Evolutionary conservation across 1,140 invertebrate genomes (phyloP).

Genomic region (Musca vetustissima): DNA sequence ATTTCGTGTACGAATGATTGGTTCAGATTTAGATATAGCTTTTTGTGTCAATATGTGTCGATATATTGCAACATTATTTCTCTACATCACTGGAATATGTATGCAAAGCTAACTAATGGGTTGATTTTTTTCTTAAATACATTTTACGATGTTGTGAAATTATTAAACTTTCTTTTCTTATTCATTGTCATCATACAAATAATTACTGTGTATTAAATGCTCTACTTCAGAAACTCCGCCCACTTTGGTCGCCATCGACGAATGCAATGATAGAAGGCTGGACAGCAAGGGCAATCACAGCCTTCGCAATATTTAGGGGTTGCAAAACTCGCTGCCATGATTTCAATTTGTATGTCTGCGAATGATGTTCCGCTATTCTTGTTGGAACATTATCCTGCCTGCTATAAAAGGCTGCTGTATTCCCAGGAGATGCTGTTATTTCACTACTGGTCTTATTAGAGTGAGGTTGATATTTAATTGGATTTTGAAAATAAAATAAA

Average conservation of each 20-base stretch:
- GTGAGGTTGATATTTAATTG: constrained; percentile 20
- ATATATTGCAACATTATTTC: too few relatives aligned
- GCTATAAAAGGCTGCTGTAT: constrained; percentile 44
- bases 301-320: not conserved
- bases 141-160: too few relatives aligned
- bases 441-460: constrained; percentile 42
- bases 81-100: too few relatives aligned
- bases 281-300: too few relatives aligned
- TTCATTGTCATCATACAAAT: too few relatives aligned
- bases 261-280: not conserved
- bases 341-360: not conserved
- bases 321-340: not conserved
- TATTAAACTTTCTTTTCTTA: too few relatives aligned
- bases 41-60: too few relatives aligned
- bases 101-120: too few relatives aligned
- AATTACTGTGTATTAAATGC: too few relatives aligned
- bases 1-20: too few relatives aligned
- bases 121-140: too few relatives aligned
- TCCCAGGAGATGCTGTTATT: constrained; percentile 40
- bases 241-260: not conserved
- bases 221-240: not conserved
- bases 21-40: too few relatives aligned
- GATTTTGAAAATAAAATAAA: not conserved
- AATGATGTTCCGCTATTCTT: constrained; percentile 3
- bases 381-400: constrained; percentile 36